Conservation (phyloP, 1,140 invertebrate genomes). For the Bombyx mandarina region DNA sequence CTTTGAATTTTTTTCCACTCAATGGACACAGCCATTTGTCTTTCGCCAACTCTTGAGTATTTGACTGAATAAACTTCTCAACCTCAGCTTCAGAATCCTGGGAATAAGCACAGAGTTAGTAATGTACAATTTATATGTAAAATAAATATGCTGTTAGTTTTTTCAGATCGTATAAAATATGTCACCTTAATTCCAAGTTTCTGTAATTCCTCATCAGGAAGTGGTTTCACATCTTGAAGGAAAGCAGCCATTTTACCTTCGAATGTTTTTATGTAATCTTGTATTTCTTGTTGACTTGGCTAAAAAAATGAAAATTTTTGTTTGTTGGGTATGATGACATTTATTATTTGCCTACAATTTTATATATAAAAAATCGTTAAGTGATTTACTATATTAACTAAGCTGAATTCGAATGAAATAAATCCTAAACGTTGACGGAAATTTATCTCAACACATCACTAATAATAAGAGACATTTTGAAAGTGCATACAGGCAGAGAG, state of each 20-base stretch:
- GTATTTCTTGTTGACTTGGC: constrained; percentile 77
- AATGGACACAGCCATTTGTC: constrained; percentile 99
- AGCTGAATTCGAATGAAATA: no score
- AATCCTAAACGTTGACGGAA: no score
- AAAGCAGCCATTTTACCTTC: constrained; percentile 93
- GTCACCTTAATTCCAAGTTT: constrained; percentile 87
- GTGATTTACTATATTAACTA: no score
- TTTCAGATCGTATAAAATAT: neutral
- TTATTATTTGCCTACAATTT: no score
- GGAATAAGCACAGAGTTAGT: constrained; percentile 7
- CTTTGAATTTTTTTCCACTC: constrained; percentile 99
- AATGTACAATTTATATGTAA: constrained; percentile 1
- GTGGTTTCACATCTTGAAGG: constrained; percentile 77
- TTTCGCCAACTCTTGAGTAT: constrained; percentile 95
- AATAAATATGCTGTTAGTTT: neutral
- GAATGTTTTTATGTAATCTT: constrained; percentile 84
- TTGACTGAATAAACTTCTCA: constrained; percentile 94
- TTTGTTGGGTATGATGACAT: no score
- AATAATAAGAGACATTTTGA: no score
- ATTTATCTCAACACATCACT: no score
- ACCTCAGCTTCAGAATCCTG: constrained; percentile 88
- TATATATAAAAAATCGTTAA: no score
- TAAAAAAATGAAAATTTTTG: constrained; percentile 18
- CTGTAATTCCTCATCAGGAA: constrained; percentile 85
- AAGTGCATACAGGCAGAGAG: no score